Base-by-base conservation (phyloP, 2,113 vertebrate species). In the Notothenia rossii region DNA sequence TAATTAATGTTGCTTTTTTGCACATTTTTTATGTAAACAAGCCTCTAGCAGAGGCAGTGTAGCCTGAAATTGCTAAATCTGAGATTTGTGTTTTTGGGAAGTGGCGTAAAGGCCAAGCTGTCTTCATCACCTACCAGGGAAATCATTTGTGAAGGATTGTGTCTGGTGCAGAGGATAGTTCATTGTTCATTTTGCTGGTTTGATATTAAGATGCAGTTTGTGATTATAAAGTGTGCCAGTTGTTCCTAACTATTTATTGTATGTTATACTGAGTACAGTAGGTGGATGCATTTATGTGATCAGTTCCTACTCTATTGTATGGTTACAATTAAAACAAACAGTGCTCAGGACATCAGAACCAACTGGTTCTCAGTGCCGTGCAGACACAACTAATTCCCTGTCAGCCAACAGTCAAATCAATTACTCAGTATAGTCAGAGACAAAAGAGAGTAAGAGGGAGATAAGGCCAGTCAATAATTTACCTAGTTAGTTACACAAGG, bases 1-100 rank as follows among this genome's bases (percentile, higher is more conserved):
- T 88, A 62, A 88, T 88, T 79, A 67, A 84, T 91, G 76, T 63
- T 55, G 51, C 49, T 63, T 74, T 81, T 86, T 77, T 79, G 29
- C 53, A 46, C 40, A 67, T 84, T 76, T 86, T 60, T 60, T 51
- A 69, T 92, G 69, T 49, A 82, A 84, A 84, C 75, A 55, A 89
- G 79, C 68, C 77, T 75, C 43, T 5, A 69, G 81, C 75, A 86
- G 70, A 85, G 61, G 68, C 65, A 83, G 66, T 1, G 58, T 64
- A 82, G 79, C 86, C 76, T 86, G 70, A 90, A 83, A 83, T 84
- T 72, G 61, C 77, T 82, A 53, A 59, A 62, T 72, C 40, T 72
- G 53, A 85, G 82, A 85, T 86, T 62, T 75, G 75, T 88, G 76
- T 77, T 75, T 86, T 84, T 67, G 51, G 50, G 65, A 84, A 60